Evolutionary conservation across 1,140 invertebrate species (phyloP), one percentile per base, ranked within the genome.

Genomic region (Ephestia elutella): DNA sequence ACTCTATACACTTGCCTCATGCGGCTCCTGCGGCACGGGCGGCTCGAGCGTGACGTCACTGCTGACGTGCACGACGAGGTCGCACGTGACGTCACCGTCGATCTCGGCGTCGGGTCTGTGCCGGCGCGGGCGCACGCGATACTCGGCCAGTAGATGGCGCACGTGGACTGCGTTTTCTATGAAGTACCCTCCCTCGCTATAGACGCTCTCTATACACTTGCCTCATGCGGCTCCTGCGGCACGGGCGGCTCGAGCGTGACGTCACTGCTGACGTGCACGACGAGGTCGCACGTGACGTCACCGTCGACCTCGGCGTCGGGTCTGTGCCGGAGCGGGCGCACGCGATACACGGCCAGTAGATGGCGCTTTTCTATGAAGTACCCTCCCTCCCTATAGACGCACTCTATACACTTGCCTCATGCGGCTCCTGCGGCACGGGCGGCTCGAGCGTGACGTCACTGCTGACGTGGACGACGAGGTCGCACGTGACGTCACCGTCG

Each of bases 121-220:
- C n/a, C n/a, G n/a, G 17, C 15, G 60, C 20, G 13, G 56, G 28
- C 11, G 71, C 63, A 61, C 32, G 63, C 13, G 64, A 38, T 15
- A 59, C 87, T 97, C 95, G 70, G 93, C 94, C 49, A 92, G 91
- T 30, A 92, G 91, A 78, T 97, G 96, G 15, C 95, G 90, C 21
- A 86, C 75, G 4, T 87, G 71, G 70, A 93, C 92, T 0, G 91
- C 90, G 60, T 93, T 92, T 60, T 97, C 95, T 13, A 93, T 93
- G 59, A 95, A 79, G 83, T 96, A 95, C 87, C 96, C 95, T 32
- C 91, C 89, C 92, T 94, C n/a, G n/a, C n/a, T n/a, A n/a, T n/a
- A n/a, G n/a, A n/a, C n/a, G n/a, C n/a, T n/a, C n/a, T n/a, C n/a
- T n/a, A n/a, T n/a, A n/a, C n/a, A n/a, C 63, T 67, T 19, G 58